Evolutionary conservation across 1,140 invertebrate species (phyloP).

Genomic region (Gonatopus flavifemur): DNA sequence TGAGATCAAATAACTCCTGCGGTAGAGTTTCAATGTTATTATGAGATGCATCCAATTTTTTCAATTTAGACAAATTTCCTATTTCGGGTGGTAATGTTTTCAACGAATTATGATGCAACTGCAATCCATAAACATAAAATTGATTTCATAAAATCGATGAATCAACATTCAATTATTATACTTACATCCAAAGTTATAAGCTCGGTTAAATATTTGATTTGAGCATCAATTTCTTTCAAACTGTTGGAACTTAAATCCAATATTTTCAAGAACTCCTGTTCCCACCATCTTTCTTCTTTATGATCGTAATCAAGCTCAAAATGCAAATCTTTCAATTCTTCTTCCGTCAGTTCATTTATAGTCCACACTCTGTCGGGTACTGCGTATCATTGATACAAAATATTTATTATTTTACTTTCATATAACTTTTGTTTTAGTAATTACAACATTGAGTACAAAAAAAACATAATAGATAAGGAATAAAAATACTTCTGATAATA

Average conservation of each 20-base stretch:
- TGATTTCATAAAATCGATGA: not conserved
- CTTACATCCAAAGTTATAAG: constrained; percentile 73
- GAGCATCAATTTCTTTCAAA: constrained; percentile 66
- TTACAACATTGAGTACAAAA: not conserved
- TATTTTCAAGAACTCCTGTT: constrained; percentile 73
- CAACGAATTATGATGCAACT: constrained; percentile 81
- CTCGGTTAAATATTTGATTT: constrained; percentile 70
- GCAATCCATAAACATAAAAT: constrained; percentile 30
- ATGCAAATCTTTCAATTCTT: constrained; percentile 62
- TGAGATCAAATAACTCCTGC: constrained; percentile 66
- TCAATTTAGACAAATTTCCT: constrained; percentile 72
- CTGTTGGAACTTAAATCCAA: constrained; percentile 82
- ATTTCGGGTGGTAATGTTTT: constrained; percentile 73
- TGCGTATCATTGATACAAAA: constrained; percentile 42
- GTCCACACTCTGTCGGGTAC: constrained; percentile 82
- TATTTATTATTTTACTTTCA: not conserved
- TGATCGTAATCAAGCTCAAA: constrained; percentile 70
- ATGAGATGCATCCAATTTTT: constrained; percentile 76
- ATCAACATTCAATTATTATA: constrained; percentile 19
- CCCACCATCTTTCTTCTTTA: constrained; percentile 80
- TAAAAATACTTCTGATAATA: not conserved
- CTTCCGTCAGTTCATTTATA: constrained; percentile 73
- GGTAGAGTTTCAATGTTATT: constrained; percentile 73
- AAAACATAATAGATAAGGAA: not conserved
- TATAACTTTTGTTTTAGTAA: constrained; percentile 1